Evolutionary conservation across 2,888 invertebrate species (phyloP).

Genomic region (Ligdia adustata): DNA sequence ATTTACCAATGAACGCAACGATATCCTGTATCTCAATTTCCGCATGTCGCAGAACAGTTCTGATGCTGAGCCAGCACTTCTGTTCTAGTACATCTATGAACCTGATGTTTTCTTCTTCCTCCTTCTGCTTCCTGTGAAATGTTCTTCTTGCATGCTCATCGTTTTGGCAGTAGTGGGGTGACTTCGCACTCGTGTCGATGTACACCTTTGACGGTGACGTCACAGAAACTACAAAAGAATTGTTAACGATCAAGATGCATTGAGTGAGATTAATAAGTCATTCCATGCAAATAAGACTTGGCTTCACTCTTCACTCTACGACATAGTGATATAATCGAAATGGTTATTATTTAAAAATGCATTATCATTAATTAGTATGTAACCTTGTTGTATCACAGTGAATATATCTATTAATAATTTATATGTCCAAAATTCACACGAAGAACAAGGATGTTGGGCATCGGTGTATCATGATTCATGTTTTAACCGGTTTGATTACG

Average conservation of each 20-base stretch:
- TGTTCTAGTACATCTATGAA: slow-evolving; percentile 66
- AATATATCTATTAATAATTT: slow-evolving; percentile 8
- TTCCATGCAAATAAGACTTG: slow-evolving; percentile 16
- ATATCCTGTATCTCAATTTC: slow-evolving; percentile 81
- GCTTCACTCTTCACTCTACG: slow-evolving; percentile 15
- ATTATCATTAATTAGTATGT: slow-evolving; percentile 6
- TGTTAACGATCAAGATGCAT: slow-evolving; percentile 49
- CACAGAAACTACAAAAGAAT: slow-evolving; percentile 75
- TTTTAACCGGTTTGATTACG: slow-evolving; percentile 38
- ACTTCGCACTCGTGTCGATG: slow-evolving; percentile 71
- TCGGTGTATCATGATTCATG: slow-evolving; percentile 21
- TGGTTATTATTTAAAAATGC: slow-evolving; percentile 18
- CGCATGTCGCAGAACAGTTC: slow-evolving; percentile 69
- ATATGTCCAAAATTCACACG: slow-evolving; percentile 5
- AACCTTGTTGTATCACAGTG: slow-evolving; percentile 3
- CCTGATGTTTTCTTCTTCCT: slow-evolving; percentile 50
- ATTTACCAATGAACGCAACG: slow-evolving; percentile 75
- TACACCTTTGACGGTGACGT: slow-evolving; percentile 83
- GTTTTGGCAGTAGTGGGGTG: slow-evolving; percentile 73
- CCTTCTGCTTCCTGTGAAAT: slow-evolving; percentile 37
- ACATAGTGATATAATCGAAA: slow-evolving; percentile 20
- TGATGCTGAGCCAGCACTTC: slow-evolving; percentile 67
- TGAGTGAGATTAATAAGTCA: too few relatives aligned
- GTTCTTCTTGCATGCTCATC: slow-evolving; percentile 59
- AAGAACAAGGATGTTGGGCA: slow-evolving; percentile 32